Base-by-base conservation (phyloP, 1,140 invertebrate genomes). In the Pseudomyrmex pallidus region DNA sequence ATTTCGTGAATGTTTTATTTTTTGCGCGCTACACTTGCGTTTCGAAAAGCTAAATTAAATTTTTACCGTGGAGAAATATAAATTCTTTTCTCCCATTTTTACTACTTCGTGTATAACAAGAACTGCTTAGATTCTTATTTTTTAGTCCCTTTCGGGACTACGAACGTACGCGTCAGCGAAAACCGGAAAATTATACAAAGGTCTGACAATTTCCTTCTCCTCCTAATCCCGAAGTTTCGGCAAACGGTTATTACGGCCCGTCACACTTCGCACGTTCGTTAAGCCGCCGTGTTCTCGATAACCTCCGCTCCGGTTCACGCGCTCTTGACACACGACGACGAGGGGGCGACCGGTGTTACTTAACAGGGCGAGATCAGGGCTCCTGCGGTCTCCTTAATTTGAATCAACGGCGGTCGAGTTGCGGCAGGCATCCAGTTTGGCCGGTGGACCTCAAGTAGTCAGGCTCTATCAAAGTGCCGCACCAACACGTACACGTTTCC, bases 381-480 rank as follows among this genome's bases (percentile, higher is more conserved):
- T 63, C 12, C 35, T 56, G 66, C 57, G 76, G 66, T 84, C 46
- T 72, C 61, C 83, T 72, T 70, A 35, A 70, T 72, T 72, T 66
- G 50, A 72, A 52, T 80, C 50, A 84, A 82, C 76, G 50, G 48
- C 12, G 66, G 76, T 72, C 77, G 72, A 70, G 50, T 72, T 80
- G 50, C 66, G 44, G 64, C 63, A 63, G 56, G 56, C 22, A 74
- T 80, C 59, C 12, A 52, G 77, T 48, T 70, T 72, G 67, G 52
- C 52, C 66, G 54, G 17, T 15, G 59, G 2, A 77, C 54, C 66
- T 80, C 76, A 80, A 80, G 76, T 80, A 80, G 76, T 59, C 64
- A 48, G 70, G 35, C 44, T 44, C 54, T 20, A 61, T 77, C 72
- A 83, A 59, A 77, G 82, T 63, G 17, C 5, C 63, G 59, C 50